Conservation (phyloP, 2,888 invertebrate species). For the Strigamia crassipes region DNA sequence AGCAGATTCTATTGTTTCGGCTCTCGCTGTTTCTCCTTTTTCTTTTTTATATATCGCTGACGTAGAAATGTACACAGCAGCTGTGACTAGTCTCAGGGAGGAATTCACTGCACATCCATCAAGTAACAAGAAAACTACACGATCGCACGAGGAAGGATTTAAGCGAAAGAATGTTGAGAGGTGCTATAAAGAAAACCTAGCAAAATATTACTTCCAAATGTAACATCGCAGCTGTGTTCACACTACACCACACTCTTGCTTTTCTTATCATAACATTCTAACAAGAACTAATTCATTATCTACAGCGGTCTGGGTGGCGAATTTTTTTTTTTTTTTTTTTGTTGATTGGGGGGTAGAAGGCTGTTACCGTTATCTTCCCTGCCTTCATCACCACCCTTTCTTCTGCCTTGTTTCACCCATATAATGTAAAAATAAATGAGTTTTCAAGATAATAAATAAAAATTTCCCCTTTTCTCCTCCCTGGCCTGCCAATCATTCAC, state of each 20-base stretch:
- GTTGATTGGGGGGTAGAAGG: neutral
- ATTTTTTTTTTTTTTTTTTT: slow-evolving; percentile 18
- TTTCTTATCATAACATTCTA: slow-evolving; percentile 34
- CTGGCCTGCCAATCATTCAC: neutral
- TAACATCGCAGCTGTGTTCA: slow-evolving; percentile 28
- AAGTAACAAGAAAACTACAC: slow-evolving; percentile 35
- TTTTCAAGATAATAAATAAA: slow-evolving; percentile 32
- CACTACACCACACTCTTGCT: slow-evolving; percentile 1
- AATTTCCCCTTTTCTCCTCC: neutral
- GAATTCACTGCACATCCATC: slow-evolving; percentile 38
- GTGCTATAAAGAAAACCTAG: slow-evolving; percentile 32
- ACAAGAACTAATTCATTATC: slow-evolving; percentile 37
- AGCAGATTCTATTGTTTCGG: neutral
- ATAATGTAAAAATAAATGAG: slow-evolving; percentile 25
- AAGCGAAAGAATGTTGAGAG: slow-evolving; percentile 38
- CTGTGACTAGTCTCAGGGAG: slow-evolving; percentile 20
- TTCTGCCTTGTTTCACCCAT: slow-evolving; percentile 12
- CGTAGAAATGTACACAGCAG: slow-evolving; percentile 25
- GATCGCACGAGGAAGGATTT: slow-evolving; percentile 38
- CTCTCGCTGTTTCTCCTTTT: neutral
- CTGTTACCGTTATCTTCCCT: neutral
- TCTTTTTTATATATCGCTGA: neutral
- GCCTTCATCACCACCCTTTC: slow-evolving; percentile 36
- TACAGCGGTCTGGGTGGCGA: neutral
- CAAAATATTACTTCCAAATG: slow-evolving; percentile 37